Percentiles rank a stretch among this genome's conserved stretches.
phyloP scores from a whole-genome alignment of 2,113 vertebrate species.

The Aegotheles bennettii region DNA sequence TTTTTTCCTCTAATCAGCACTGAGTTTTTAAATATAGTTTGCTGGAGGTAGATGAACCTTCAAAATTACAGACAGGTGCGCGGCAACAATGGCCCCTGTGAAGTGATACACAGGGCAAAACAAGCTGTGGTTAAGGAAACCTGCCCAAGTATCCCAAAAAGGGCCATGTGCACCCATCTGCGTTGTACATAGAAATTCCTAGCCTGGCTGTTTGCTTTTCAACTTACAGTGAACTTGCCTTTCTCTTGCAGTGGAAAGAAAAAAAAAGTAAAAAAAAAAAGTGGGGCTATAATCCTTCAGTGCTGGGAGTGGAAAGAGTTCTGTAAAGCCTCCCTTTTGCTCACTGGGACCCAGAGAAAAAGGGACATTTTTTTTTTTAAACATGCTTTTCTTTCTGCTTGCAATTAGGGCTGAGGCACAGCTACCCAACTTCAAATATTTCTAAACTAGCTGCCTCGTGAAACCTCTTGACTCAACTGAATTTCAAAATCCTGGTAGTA shows the following conservation, averaged over 20 bases:
- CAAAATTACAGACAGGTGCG: constrained; percentile 79
- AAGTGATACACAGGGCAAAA: constrained; percentile 61
- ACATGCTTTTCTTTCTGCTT: constrained; percentile 15
- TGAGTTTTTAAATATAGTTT: constrained; percentile 70
- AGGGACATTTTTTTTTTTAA: constrained; percentile 55
- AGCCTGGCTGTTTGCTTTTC: constrained; percentile 73
- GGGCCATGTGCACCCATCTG: constrained; percentile 47
- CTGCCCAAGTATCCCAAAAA: constrained; percentile 52
- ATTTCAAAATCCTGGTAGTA: constrained; percentile 25
- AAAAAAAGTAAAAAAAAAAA: not conserved
- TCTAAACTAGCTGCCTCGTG: constrained; percentile 58
- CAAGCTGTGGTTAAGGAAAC: constrained; percentile 68
- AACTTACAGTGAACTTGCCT: constrained; percentile 66
- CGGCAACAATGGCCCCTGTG: constrained; percentile 60
- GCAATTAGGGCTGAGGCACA: not conserved
- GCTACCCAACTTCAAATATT: constrained; percentile 63
- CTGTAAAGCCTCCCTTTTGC: constrained; percentile 52
- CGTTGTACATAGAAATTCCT: constrained; percentile 74
- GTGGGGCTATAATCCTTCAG: constrained; percentile 63
- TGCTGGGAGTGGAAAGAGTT: constrained; percentile 71
- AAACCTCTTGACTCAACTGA: constrained; percentile 45
- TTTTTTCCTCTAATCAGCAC: constrained; percentile 53
- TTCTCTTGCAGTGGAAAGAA: constrained; percentile 16
- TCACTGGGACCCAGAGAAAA: constrained; percentile 38
- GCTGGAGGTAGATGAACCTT: constrained; percentile 70